Evolutionary conservation across 2,888 invertebrate genomes (phyloP).

Genomic region (Galerucella calmariensis): DNA sequence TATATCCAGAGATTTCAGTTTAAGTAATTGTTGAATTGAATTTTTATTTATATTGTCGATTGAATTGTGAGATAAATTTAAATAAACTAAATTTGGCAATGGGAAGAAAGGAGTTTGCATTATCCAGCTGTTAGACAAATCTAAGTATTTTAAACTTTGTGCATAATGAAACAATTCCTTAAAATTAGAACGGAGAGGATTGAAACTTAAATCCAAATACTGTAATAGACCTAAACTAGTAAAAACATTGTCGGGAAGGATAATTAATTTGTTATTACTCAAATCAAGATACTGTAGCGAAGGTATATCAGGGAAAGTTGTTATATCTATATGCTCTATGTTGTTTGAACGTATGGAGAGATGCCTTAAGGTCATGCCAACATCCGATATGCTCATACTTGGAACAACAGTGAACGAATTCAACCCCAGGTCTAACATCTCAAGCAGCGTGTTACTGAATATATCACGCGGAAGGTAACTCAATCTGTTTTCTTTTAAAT

Average conservation of each 20-base stretch:
- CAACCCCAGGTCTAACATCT: constrained; percentile 81
- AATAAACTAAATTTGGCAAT: constrained; percentile 79
- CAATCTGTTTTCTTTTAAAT: constrained; percentile 78
- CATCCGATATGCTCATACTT: constrained; percentile 79
- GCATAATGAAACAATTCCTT: constrained; percentile 89
- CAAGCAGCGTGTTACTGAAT: constrained; percentile 82
- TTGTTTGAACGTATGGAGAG: constrained; percentile 83
- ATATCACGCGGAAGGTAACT: constrained; percentile 81
- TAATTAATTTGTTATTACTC: constrained; percentile 83
- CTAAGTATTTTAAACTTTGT: constrained; percentile 81
- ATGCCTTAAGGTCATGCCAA: constrained; percentile 81
- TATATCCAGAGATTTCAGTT: constrained; percentile 79
- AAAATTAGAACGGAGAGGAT: constrained; percentile 84
- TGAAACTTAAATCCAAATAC: constrained; percentile 82
- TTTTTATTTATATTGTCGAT: constrained; percentile 77
- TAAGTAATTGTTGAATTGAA: constrained; percentile 76
- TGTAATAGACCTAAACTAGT: constrained; percentile 82
- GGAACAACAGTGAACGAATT: constrained; percentile 86
- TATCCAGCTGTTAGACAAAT: constrained; percentile 81
- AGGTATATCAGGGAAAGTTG: constrained; percentile 86
- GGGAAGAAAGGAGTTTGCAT: constrained; percentile 81
- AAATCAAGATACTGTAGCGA: constrained; percentile 82
- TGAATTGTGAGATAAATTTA: constrained; percentile 84
- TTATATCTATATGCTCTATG: constrained; percentile 87
- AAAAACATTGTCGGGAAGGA: constrained; percentile 89